These are phyloP conservation scores for Drosophila quadrilineata DNA, from an alignment of 1,140 invertebrate genomes.

Conservation along the genomic window DNA sequence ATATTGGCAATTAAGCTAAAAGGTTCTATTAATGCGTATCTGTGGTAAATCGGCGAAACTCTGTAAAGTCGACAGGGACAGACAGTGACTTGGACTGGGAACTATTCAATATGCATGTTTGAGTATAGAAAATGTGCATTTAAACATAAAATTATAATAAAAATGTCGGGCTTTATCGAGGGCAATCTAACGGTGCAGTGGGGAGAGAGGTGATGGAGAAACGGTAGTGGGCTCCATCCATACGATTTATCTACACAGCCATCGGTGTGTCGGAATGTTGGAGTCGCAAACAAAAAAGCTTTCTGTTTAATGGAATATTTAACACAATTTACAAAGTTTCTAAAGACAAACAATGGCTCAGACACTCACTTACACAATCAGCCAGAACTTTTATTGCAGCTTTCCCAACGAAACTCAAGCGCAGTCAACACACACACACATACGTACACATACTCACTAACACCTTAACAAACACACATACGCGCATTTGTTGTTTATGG, in stretches of 20 bases:
- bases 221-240: conserved; percentile 37
- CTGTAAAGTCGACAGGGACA: conserved; percentile 36
- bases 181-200: no score
- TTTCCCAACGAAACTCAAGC: background rate
- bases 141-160: conserved; percentile 74
- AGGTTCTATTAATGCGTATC: conserved; percentile 57
- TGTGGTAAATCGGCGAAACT: conserved; percentile 22
- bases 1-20: conserved; percentile 67
- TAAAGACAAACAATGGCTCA: conserved; percentile 73
- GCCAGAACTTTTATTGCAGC: conserved; percentile 53
- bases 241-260: conserved; percentile 48
- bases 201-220: no score
- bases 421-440: conserved; percentile 29
- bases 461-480: background rate
- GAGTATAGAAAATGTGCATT: conserved; percentile 53
- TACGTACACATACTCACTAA: no score
- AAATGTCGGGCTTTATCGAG: conserved; percentile 54
- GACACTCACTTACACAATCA: conserved; percentile 45
- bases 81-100: no score
- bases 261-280: conserved; percentile 41
- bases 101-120: conserved; percentile 32
- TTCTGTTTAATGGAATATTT: conserved; percentile 80
- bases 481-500: conserved; percentile 57
- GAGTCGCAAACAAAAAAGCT: conserved; percentile 53
- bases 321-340: conserved; percentile 76